phyloP scores from a whole-genome alignment of 2,888 invertebrate species.

The Nymphalis urticae region DNA sequence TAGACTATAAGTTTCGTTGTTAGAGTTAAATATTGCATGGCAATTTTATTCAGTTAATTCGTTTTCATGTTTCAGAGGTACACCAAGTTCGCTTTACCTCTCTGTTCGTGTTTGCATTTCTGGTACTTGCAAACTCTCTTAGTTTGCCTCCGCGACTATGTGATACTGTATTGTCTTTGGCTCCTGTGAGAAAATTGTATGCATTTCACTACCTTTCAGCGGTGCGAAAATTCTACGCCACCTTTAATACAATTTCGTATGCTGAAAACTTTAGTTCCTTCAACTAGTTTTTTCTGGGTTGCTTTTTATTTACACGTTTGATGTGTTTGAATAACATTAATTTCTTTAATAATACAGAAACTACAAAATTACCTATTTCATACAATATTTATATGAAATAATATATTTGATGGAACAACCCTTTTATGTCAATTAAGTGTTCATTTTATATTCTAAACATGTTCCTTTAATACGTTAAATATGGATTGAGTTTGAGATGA shows the following conservation, averaged over 20 bases:
- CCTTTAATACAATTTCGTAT: constrained; percentile 36
- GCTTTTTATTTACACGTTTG: constrained; percentile 18
- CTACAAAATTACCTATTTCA: background rate
- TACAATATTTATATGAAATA: background rate
- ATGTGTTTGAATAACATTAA: background rate
- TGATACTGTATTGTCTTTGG: constrained; percentile 69
- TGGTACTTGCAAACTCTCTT: constrained; percentile 73
- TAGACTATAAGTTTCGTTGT: constrained; percentile 4
- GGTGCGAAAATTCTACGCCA: constrained; percentile 29
- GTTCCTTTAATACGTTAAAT: too few relatives aligned
- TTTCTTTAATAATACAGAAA: background rate
- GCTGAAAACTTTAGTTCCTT: constrained; percentile 30
- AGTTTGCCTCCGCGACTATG: constrained; percentile 70
- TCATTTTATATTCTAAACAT: background rate
- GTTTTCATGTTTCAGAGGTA: constrained; percentile 36
- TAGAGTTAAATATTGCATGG: constrained; percentile 19
- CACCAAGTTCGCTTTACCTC: constrained; percentile 63
- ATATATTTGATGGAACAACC: background rate
- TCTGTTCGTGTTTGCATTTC: constrained; percentile 69
- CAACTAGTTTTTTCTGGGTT: constrained; percentile 27
- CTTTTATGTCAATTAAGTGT: background rate
- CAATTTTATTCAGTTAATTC: constrained; percentile 35
- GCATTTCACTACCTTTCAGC: constrained; percentile 51
- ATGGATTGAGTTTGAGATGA: background rate
- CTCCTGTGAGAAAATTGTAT: constrained; percentile 65